Evolutionary conservation across 2,888 invertebrate species (phyloP), one percentile per base, ranked within the genome.

Genomic region (Meandrusa payeni): DNA sequence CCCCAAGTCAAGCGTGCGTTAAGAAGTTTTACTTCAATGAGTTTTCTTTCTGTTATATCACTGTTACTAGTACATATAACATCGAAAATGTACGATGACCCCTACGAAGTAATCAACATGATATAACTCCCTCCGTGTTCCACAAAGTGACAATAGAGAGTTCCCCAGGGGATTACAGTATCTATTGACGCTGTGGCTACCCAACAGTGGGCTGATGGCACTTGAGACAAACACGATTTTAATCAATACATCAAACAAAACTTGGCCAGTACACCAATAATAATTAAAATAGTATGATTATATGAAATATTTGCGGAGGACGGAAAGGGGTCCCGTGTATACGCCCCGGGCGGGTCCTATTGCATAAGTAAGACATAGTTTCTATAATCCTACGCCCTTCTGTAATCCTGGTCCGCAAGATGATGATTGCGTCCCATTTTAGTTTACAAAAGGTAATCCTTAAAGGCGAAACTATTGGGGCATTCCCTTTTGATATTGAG

Each of bases 371-470:
- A 64, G 64, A 61, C 59, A 59, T 60, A 62, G 61, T 64, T 61
- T 42, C 46, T 46, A 58, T 69, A 68, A 72, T 68, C 67, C 68
- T 65, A 42, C 49, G 68, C 77, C 74, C 71, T 69, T 67, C 56
- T 70, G 69, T 86, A 83, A 86, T 81, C 81, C 85, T 77, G 64
- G 74, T 75, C 73, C 64, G 61, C 69, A 76, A 81, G 83, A 85
- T 76, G 86, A 81, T 86, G 85, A 87, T 87, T 86, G 85, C 82
- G 76, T 59, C 81, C 83, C 75, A 71, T 82, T 81, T 80, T 68
- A 85, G 86, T 87, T 85, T 86, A 86, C 86, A 83, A 86, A 87
- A 87, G 85, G 86, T 87, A 87, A 87, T 85, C 87, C 85, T 76
- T 72, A 73, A 72, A 76, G 58, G 67, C 64, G 75, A 64, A 83